Base-by-base conservation (phyloP, 30 jellyfish, hydroid and myxozoan genomes). In the Nemopilema nomurai region DNA sequence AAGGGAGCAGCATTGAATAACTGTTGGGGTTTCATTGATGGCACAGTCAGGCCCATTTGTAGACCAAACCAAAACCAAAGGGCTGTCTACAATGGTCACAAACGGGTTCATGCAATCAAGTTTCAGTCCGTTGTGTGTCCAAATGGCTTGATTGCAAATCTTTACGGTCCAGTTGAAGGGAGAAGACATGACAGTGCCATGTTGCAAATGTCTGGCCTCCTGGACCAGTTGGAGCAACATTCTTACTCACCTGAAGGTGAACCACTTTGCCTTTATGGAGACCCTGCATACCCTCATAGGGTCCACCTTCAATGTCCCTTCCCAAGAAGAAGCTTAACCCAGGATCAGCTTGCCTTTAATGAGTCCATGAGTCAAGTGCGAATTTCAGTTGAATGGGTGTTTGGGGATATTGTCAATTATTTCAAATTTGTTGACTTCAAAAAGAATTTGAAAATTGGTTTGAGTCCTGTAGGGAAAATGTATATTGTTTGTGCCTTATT, bases 371-470 rank as follows among this genome's bases (percentile, higher is more conserved):
- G 96, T 51, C 63, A 69, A 53, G 96, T 87, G 51, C 67, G 96
- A 52, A 86, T 81, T n/a, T 53, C 82, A 21, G 86, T 83, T 30
- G 97, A 89, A 73, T 89, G 97, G 97, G 83, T 89, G 9, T 89
- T 89, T 77, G 97, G 96, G 77, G 95, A 83, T 52, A 84, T 79
- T 30, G 67, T 73, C 32, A 77, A 84, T 51, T 90, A 76, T 79
- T 90, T 90, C 50, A 51, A 63, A 62, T 77, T 77, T 52, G 33
- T 77, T 13, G 97, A 90, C 77, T 90, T 90, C 31, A 76, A 84
- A 84, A 84, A 83, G 67, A 85, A 85, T 70, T 80, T 83, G 67
- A 78, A 91, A 80, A 77, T 80, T 67, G 77, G 85, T 49, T 72
- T 89, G 41, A 63, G 86, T 67, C 92, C 86, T 23, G 95, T 89